Base-by-base conservation (phyloP, 2,888 invertebrate genomes). In the Macrosiphum euphorbiae region DNA sequence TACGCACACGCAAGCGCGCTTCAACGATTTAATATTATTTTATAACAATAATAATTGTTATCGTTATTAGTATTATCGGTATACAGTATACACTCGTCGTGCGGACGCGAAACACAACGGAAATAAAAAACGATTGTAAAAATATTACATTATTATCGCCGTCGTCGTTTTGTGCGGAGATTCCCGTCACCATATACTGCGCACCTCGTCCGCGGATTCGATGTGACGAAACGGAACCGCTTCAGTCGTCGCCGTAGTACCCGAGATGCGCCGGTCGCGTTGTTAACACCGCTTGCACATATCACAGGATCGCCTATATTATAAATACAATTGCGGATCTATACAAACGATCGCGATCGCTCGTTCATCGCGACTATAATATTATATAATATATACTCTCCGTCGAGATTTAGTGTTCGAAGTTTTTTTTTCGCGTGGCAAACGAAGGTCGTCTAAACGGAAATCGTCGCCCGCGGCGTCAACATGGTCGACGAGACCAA, bases 401-500 rank as follows among this genome's bases (percentile, higher is more conserved):
- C 35, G 78, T 78, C 78, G 78, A 26, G 78, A 35, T 78, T 78
- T 35, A n/a, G 67, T 67, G 67, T n/a, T 52, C n/a, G 20, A 1
- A 20, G 35, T 35, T 35, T 35, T 35, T 67, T 35, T 35, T 35
- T 78, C 78, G 78, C 35, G 20, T 5, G 7, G 7, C 78, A 8
- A 78, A 78, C 35, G 78, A 35, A 1, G 7, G 35, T 78, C 20
- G 5, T 78, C 35, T 78, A 20, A 78, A 20, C 78, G 35, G 20
- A 78, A 78, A 35, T 78, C 78, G 35, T 78, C 78, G 35, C 8
- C 8, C 20, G 20, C 16, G 35, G 5, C 35, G 78, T 35, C 78
- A 35, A 20, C 35, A 93, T 93, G 93, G 93, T 93, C 26, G 93
- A 93, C 90, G 93, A 93, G 10, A 93, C 92, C 61, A 93, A 93